Percentiles rank a stretch among this genome's conserved stretches.
These are phyloP conservation scores for Eulimnadia texana DNA, from an alignment of 1,140 invertebrate genomes.

Conservation along the genomic window DNA sequence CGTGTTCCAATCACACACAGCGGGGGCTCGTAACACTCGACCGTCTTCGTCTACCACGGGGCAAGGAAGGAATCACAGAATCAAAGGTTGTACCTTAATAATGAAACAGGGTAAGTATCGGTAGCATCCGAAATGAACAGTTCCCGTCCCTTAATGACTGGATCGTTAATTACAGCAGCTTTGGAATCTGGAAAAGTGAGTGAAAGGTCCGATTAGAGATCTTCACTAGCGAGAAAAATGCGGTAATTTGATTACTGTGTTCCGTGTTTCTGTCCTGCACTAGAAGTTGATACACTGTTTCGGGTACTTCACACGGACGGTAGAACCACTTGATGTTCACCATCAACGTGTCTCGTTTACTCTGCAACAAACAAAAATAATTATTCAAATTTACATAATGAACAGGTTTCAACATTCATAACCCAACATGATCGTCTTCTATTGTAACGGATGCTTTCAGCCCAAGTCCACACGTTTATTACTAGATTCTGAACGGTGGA, in stretches of 20 bases:
- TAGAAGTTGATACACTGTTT: constrained; percentile 36
- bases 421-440: neutral
- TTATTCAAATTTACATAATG: neutral
- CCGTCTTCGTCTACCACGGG: no score
- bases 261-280: constrained; percentile 34
- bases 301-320: constrained; percentile 33
- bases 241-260: constrained; percentile 20
- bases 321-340: constrained; percentile 36
- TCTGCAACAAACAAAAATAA: constrained; percentile 25
- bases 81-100: constrained; percentile 29
- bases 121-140: constrained; percentile 38
- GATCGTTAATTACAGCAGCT: constrained; percentile 29
- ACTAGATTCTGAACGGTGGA: neutral
- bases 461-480: neutral
- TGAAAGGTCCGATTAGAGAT: neutral
- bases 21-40: no score
- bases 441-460: neutral
- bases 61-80: constrained; percentile 13
- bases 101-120: constrained; percentile 38
- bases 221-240: neutral
- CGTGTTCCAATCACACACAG: no score
- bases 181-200: constrained; percentile 21
- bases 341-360: constrained; percentile 35
- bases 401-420: neutral
- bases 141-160: constrained; percentile 33